Evolutionary conservation across 2,113 vertebrate species (phyloP), one percentile per base, ranked within the genome.

Genomic region (Dunckerocampus dactyliophorus): DNA sequence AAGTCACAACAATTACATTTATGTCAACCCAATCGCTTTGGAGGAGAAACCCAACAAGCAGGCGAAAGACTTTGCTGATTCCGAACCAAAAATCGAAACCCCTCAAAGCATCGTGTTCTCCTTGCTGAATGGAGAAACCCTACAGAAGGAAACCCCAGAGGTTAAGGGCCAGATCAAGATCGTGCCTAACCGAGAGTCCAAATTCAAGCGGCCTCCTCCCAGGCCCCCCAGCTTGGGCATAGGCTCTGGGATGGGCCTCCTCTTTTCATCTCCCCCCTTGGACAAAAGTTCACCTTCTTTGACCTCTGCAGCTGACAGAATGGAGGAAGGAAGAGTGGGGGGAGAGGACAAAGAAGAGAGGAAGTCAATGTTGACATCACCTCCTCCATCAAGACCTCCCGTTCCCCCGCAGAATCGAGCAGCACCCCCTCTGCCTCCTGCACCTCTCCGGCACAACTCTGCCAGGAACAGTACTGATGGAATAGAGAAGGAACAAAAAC

Each of bases 21-120:
- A 96, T 10, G 89, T 99, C 67, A 95, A 93, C 76, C 92, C 95
- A 14, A 88, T 95, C 63, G 89, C 92, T 85, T 90, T 95, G 63
- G 93, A 94, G 79, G 92, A 94, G 81, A 90, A 69, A 45, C 75
- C 82, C 73, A 75, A 69, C 59, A 47, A 68, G 63, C 54, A 74
- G 76, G 19, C 8, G 72, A 39, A 47, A 64, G n/a, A 34, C 82
- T 1, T 62, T n/a, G 62, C 64, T 65, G 6, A 21, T 76, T 85
- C 72, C 17, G 67, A 47, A 53, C 43, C 10, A 8, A 47, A 65
- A 1, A 48, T 4, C 14, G 19, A 24, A 1, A 48, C 71, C 20
- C 81, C 28, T 42, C 49, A 56, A 42, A 63, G 19, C 59, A 22
- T 16, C 37, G 11, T 31, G 22, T 47, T 67, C 31, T 54, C 65